phyloP scores from a whole-genome alignment of 2,888 invertebrate species.

The Kryphioiulus occultus region DNA sequence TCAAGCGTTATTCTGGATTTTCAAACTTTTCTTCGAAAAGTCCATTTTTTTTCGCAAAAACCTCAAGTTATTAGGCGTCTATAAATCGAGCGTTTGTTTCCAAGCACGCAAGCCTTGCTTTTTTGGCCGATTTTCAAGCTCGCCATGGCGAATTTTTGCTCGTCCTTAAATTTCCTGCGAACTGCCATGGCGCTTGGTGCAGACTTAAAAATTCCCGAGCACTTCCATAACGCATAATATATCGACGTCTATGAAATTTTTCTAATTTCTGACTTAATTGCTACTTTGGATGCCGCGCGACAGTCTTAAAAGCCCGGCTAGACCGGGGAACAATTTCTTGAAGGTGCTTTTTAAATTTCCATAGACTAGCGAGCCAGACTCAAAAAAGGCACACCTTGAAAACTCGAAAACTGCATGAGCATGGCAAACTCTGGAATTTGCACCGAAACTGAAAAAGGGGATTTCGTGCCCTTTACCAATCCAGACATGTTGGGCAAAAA shows the following conservation, averaged over 20 bases:
- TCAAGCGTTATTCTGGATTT: background rate
- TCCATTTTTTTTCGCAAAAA: background rate
- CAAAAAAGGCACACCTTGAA: background rate
- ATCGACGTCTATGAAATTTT: constrained; percentile 31
- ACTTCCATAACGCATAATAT: constrained; percentile 27
- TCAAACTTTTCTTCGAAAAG: background rate
- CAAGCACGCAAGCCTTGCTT: background rate
- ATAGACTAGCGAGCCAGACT: background rate
- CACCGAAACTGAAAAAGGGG: background rate
- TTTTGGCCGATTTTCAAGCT: background rate
- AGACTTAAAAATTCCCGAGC: constrained; percentile 1
- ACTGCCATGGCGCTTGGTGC: background rate
- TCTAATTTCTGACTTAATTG: constrained; percentile 30
- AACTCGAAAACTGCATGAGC: background rate
- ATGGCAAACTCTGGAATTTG: too few species aligned
- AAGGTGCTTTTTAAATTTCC: constrained; percentile 35
- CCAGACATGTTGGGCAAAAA: background rate
- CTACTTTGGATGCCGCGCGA: constrained; percentile 31
- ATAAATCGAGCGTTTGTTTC: constrained; percentile 1
- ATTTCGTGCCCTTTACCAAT: background rate
- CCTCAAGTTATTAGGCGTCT: background rate
- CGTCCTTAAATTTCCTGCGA: background rate
- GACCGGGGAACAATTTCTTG: constrained; percentile 8
- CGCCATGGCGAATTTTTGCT: background rate
- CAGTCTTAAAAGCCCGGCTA: constrained; percentile 31